Base-by-base conservation (phyloP, 2,888 invertebrate genomes). In the Harpalus rubripes region DNA sequence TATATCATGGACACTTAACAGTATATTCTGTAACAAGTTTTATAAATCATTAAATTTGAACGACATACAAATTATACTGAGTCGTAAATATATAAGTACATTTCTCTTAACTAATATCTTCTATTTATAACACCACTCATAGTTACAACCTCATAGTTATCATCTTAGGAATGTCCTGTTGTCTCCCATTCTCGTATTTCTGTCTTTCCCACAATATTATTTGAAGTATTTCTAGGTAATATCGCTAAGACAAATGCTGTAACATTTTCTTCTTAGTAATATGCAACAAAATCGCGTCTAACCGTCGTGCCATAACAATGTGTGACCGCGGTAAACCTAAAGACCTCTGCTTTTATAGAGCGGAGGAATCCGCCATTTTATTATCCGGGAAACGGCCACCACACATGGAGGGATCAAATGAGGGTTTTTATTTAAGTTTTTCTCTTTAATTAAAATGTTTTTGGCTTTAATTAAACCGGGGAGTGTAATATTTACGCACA, bases 361-460 rank as follows among this genome's bases (percentile, higher is more conserved):
- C 72, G 18, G 16, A 74, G 44, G 72, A 74, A 74, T 74, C 72
- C 44, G 41, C 41, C 72, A 18, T 74, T 74, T 74, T 74, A 74
- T 74, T 74, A 12, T 74, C 72, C 52, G 41, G 41, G 72, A 44
- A 74, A 74, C 41, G 41, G 72, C 22, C 41, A 12, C 41, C 72
- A 74, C 72, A 74, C 41, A 41, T 15, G 72, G 44, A 44, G 39
- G 15, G 72, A 41, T 44, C 41, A 74, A 74, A 74, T 74, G 41
- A 74, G 41, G 44, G 16, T 80, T 82, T 82, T 82, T 82, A 82
- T 82, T 82, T 82, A 82, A 82, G 82, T 82, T 82, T 82, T 68
- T 72, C 72, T 58, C 32, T 82, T 82, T 82, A 82, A 82, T 82
- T 82, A 82, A 82, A 82, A 68, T 58, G 82, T 82, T 68, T 82